Percentiles rank a stretch among this genome's conserved stretches.
Conservation (phyloP, 2,113 vertebrate genomes). For the Grallaria varia region DNA sequence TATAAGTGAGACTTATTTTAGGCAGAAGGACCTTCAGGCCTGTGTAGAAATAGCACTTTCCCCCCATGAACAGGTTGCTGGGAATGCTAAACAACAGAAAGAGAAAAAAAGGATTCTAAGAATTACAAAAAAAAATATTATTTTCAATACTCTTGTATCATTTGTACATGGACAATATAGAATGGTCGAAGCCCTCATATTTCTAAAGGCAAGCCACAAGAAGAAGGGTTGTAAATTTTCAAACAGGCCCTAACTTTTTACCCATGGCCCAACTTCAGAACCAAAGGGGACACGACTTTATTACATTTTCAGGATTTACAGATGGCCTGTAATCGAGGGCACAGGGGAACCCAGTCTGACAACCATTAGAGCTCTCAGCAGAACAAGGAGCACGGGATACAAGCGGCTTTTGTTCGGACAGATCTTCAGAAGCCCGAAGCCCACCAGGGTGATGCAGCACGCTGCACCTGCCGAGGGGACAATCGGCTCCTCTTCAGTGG, state of each 20-base stretch:
- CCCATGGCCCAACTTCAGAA: not conserved
- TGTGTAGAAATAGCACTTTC: not conserved
- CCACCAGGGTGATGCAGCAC: not conserved
- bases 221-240: not conserved
- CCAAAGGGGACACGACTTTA: not conserved
- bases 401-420: not conserved
- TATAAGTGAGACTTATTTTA: not conserved
- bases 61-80: not conserved
- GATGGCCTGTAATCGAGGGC: not conserved
- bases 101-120: not conserved
- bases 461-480: not conserved
- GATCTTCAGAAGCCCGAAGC: not conserved
- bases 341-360: not conserved
- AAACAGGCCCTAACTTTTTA: not conserved
- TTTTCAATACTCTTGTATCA: not conserved
- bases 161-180: not conserved
- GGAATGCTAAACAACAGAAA: not conserved
- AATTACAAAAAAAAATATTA: not conserved
- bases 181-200: accelerated
- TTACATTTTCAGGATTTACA: not conserved
- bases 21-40: not conserved
- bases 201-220: not conserved
- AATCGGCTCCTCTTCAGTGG: accelerated
- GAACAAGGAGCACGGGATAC: not conserved
- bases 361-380: not conserved